Evolutionary conservation across 2,888 invertebrate species (phyloP), one percentile per base, ranked within the genome.

Genomic region (Anthrax anthrax): DNA sequence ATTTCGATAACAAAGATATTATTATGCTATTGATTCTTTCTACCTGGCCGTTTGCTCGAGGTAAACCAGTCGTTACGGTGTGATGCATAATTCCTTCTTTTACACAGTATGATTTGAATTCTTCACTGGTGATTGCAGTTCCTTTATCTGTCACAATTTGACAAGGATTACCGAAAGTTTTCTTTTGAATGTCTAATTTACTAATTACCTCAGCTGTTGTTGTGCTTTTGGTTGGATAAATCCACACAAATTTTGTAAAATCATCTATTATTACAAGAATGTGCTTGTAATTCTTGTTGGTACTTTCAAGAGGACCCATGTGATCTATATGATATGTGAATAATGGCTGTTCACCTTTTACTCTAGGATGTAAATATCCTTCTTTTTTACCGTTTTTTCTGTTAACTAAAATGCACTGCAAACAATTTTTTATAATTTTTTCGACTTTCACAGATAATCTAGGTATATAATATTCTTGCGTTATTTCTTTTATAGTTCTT

Each of bases 281-380:
- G 16, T 40, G 54, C 40, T n/a, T n/a, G n/a, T n/a, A n/a, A n/a
- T n/a, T n/a, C n/a, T n/a, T n/a, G n/a, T n/a, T n/a, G n/a, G n/a
- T 63, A 53, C 37, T 59, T 59, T 29, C 61, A 60, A n/a, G 48
- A 3, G 60, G 61, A 4, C 62, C 61, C 4, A 64, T n/a, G 37
- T 64, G 64, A 40, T 62, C 62, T 10, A 57, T 34, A 38, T 62
- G 60, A 8, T 53, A 54, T 0, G 59, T 60, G 10, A 55, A 46
- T 10, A 61, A 40, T 4, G 60, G 60, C 1, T 40, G 34, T 1
- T 48, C 52, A 12, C 49, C 60, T 36, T 63, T 62, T 14, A 56
- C 53, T 1, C 62, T 54, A 0, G 56, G 50, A 39, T 60, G 42
- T 32, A 62, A 48, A 13, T 51, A 54, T 17, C 63, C 61, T 51